Evolutionary conservation across 2,113 vertebrate genomes (phyloP).

Genomic region (Ifrita kowaldi): DNA sequence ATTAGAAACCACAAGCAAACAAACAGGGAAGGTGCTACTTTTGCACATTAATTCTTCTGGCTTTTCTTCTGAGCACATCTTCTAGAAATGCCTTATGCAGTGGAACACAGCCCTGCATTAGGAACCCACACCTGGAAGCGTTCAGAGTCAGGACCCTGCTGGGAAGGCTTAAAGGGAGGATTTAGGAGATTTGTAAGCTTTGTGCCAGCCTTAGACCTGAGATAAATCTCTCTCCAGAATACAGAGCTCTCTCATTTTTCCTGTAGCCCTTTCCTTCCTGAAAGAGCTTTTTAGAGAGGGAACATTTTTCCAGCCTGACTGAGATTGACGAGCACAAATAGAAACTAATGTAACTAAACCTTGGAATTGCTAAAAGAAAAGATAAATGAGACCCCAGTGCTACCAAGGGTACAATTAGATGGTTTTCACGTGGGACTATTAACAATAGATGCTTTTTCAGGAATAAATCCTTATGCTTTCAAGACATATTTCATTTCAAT

Average conservation of each 20-base stretch:
- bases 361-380: not conserved
- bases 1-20: not conserved
- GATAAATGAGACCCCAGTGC: not conserved
- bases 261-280: not conserved
- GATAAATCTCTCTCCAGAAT: not conserved
- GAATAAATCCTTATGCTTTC: not conserved
- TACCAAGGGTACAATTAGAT: not conserved
- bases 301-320: not conserved
- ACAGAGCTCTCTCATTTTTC: not conserved
- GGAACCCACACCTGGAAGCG: not conserved
- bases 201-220: not conserved
- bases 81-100: not conserved
- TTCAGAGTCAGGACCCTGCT: not conserved
- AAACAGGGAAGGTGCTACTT: not conserved
- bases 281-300: not conserved
- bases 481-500: not conserved
- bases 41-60: not conserved
- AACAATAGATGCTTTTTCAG: not conserved
- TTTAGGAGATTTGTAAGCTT: not conserved
- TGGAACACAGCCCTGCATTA: not conserved
- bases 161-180: not conserved
- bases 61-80: not conserved
- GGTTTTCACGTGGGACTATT: not conserved
- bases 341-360: not conserved
- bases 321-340: not conserved